Conservation (phyloP, 2,113 vertebrate genomes). For the Leucoraja erinaceus region DNA sequence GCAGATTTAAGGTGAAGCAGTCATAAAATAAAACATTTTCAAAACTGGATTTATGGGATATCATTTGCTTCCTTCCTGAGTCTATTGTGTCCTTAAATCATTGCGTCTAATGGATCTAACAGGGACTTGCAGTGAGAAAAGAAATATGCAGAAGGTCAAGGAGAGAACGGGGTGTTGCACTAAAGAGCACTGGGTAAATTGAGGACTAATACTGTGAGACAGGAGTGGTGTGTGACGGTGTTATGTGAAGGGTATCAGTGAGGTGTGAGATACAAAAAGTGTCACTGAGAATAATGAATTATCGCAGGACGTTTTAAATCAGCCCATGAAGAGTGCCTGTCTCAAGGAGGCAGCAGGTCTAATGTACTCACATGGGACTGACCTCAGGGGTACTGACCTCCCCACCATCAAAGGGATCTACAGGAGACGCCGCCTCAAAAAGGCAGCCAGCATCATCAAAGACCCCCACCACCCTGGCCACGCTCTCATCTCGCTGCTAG, state of each 20-base stretch:
- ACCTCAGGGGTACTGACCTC: background rate
- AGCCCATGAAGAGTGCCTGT: background rate
- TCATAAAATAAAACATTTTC: slow-evolving; percentile 4
- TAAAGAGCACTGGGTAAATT: background rate
- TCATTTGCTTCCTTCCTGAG: background rate
- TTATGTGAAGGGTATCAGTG: background rate
- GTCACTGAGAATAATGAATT: background rate
- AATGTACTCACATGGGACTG: no score
- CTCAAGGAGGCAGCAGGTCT: background rate
- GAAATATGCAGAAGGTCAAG: background rate
- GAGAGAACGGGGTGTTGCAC: background rate
- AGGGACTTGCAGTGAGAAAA: background rate
- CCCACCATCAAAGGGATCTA: no score
- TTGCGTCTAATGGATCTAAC: background rate
- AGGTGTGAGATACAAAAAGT: background rate
- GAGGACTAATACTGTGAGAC: background rate
- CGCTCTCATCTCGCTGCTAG: no score
- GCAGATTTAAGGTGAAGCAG: background rate
- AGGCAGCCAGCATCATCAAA: no score
- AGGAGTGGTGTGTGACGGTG: background rate
- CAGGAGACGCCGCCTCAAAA: no score
- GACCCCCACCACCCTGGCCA: no score
- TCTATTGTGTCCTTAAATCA: background rate
- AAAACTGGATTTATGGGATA: background rate
- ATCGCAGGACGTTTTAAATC: background rate